These are phyloP conservation scores for Microcebus tavaratra DNA, from an alignment of 2,113 vertebrate species.

Conservation along the genomic window DNA sequence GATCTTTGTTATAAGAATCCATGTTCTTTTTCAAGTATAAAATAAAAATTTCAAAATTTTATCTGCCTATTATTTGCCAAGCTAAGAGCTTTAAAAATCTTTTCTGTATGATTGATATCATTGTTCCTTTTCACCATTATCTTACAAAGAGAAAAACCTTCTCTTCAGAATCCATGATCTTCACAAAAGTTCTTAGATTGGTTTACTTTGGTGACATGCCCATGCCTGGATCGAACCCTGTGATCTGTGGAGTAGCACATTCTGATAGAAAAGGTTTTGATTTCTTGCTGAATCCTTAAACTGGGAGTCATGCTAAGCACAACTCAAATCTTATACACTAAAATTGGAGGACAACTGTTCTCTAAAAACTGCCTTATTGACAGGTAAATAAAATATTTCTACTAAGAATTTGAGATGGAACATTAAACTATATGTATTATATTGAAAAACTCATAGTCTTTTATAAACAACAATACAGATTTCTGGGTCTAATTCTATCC, in stretches of 20 bases:
- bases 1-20: not conserved
- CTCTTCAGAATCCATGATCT: not conserved
- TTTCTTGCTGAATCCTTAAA: not conserved
- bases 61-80: not conserved
- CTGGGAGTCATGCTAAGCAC: not conserved
- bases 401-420: not conserved
- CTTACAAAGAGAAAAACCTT: not conserved
- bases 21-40: not conserved
- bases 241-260: not conserved
- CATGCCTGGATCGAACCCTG: not conserved
- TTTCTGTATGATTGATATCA: not conserved
- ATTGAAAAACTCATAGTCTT: not conserved
- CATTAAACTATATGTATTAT: not conserved
- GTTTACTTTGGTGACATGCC: not conserved
- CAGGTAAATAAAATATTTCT: not conserved
- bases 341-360: not conserved
- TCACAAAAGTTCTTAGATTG: not conserved
- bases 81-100: not conserved
- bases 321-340: not conserved
- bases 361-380: not conserved
- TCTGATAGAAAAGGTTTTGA: not conserved
- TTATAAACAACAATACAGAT: not conserved
- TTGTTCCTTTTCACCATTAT: not conserved
- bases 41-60: not conserved
- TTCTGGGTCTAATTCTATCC: not conserved